phyloP scores from a whole-genome alignment of 2,797 vertebrate species.

The Sphenopsis melanotis region DNA sequence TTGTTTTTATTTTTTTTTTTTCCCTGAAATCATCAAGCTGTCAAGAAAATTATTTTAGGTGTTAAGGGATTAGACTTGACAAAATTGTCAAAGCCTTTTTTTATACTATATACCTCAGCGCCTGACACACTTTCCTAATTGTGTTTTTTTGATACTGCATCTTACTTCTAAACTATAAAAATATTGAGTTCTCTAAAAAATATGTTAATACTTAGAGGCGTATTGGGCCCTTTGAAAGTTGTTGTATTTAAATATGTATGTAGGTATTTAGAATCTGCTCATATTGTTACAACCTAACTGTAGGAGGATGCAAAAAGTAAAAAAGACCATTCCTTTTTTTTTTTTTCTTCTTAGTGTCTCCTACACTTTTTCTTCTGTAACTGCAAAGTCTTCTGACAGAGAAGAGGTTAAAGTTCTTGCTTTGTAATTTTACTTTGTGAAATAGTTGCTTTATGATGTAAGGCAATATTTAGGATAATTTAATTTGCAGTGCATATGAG shows the following conservation, averaged over 20 bases:
- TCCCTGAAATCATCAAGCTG: background rate
- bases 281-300: accelerated
- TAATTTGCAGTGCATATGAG: background rate
- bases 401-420: background rate
- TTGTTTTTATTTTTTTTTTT: background rate
- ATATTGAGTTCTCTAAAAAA: background rate
- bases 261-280: background rate
- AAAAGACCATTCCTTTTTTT: background rate
- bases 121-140: background rate
- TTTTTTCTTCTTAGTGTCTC: background rate
- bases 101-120: background rate
- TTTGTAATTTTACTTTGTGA: background rate
- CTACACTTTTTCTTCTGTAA: background rate
- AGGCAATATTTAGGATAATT: background rate
- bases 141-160: background rate
- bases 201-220: background rate
- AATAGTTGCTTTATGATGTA: background rate
- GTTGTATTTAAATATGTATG: background rate
- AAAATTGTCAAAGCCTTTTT: background rate
- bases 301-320: background rate
- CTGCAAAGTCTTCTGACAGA: background rate
- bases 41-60: background rate
- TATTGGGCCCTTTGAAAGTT: background rate
- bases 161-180: background rate
- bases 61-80: background rate